These are phyloP conservation scores for Stenurella melanura DNA, from an alignment of 2,888 invertebrate species.

Conservation along the genomic window DNA sequence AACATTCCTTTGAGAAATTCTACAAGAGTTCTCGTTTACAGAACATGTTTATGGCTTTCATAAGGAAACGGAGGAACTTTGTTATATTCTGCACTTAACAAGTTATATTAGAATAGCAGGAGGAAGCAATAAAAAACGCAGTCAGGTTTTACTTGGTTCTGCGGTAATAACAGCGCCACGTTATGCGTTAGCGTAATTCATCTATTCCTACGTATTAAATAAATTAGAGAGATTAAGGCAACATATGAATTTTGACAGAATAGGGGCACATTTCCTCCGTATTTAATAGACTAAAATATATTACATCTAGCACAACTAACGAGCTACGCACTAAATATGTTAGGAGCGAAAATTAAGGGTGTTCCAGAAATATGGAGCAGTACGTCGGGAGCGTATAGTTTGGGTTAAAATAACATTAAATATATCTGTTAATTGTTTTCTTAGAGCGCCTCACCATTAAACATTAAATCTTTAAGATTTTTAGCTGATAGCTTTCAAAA, in stretches of 20 bases:
- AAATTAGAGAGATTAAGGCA: background rate
- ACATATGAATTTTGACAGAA: background rate
- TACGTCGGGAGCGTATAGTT: too few relatives aligned
- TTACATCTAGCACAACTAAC: too few relatives aligned
- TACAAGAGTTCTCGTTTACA: slow-evolving; percentile 44
- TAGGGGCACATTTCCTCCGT: too few relatives aligned
- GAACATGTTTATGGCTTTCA: slow-evolving; percentile 48
- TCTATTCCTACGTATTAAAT: background rate
- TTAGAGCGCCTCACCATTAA: too few relatives aligned
- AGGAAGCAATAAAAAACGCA: slow-evolving; percentile 34
- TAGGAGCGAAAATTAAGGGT: too few relatives aligned
- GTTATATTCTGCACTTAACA: slow-evolving; percentile 43
- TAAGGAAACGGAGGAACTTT: slow-evolving; percentile 43
- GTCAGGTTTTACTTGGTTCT: slow-evolving; percentile 19
- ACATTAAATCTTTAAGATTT: too few relatives aligned
- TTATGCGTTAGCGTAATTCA: background rate
- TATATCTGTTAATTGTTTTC: too few relatives aligned
- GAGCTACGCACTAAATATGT: too few relatives aligned
- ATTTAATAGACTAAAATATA: too few relatives aligned
- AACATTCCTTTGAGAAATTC: slow-evolving; percentile 48
- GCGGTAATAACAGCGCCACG: slow-evolving; percentile 7
- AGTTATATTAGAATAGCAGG: slow-evolving; percentile 36
- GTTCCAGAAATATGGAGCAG: too few relatives aligned
- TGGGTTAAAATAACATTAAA: too few relatives aligned
- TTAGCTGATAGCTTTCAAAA: too few relatives aligned